These are phyloP conservation scores for Staurois parvus DNA, from an alignment of 2,797 vertebrate genomes.

Conservation along the genomic window DNA sequence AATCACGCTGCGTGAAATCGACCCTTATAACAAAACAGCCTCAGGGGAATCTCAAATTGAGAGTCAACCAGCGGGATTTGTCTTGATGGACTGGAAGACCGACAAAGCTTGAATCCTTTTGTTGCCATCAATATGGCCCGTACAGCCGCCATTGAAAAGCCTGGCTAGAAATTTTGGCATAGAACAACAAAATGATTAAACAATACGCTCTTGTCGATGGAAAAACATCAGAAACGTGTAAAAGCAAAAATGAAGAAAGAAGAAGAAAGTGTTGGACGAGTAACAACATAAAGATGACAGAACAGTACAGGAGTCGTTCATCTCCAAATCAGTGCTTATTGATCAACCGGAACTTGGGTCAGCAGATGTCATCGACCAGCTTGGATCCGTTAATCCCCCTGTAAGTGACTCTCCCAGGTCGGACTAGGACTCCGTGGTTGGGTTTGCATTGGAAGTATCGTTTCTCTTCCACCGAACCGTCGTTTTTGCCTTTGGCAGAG, in stretches of 20 bases:
- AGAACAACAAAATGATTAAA: too few relatives aligned
- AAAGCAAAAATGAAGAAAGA: neutral
- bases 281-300: neutral
- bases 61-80: too few relatives aligned
- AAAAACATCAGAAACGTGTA: neutral
- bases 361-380: slow-evolving; percentile 83
- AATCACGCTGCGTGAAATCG: too few relatives aligned
- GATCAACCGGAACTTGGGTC: slow-evolving; percentile 48
- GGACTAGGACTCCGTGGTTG: slow-evolving; percentile 88
- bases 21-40: too few relatives aligned
- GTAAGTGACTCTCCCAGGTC: slow-evolving; percentile 92
- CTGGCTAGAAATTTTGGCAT: too few relatives aligned
- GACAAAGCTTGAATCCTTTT: too few relatives aligned
- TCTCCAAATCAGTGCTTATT: neutral
- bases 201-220: neutral
- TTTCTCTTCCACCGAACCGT: slow-evolving; percentile 87
- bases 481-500: slow-evolving; percentile 88
- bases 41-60: too few relatives aligned
- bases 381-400: slow-evolving; percentile 90
- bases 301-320: neutral
- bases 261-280: neutral
- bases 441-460: slow-evolving; percentile 91
- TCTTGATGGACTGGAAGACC: too few relatives aligned
- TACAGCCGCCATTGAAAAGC: too few relatives aligned
- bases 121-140: too few relatives aligned